phyloP scores from a whole-genome alignment of 1,140 invertebrate genomes.

The Drosophila nikananu region DNA sequence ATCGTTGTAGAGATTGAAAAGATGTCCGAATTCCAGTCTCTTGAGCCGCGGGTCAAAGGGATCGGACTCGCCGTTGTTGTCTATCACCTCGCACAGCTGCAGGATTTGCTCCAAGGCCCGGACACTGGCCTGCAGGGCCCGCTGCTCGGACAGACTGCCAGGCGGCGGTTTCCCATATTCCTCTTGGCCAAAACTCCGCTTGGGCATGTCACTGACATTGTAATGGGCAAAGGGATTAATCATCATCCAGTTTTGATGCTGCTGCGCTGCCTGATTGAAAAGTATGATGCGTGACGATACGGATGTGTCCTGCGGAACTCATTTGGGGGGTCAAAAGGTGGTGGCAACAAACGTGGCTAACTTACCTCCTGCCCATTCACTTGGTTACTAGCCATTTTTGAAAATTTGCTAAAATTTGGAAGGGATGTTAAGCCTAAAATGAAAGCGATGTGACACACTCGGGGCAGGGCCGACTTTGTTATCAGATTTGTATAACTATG shows the following conservation, averaged over 20 bases:
- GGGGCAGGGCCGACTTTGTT: background rate
- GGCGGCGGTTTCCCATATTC: conserved; percentile 53
- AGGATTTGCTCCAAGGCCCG: conserved; percentile 60
- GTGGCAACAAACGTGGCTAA: background rate
- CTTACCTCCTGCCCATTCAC: background rate
- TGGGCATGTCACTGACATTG: conserved; percentile 61
- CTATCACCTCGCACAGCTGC: conserved; percentile 56
- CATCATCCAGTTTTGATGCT: conserved; percentile 62
- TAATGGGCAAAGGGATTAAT: conserved; percentile 65
- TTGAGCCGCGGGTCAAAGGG: background rate
- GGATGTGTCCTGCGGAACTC: conserved; percentile 28
- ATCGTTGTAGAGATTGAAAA: conserved; percentile 60
- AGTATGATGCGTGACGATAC: conserved; percentile 60
- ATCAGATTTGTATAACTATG: background rate
- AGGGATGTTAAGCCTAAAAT: conserved; percentile 4
- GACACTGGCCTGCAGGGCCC: conserved; percentile 45
- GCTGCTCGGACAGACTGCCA: conserved; percentile 58
- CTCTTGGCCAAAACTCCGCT: conserved; percentile 30
- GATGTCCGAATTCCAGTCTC: conserved; percentile 39
- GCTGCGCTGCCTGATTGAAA: conserved; percentile 60
- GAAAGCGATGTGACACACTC: background rate
- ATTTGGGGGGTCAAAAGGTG: background rate
- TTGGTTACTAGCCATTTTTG: conserved; percentile 23
- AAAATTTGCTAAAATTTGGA: conserved; percentile 4
- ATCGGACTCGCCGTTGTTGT: conserved; percentile 3